phyloP scores from a whole-genome alignment of 2,113 vertebrate species.

The Atractosteus spatula region DNA sequence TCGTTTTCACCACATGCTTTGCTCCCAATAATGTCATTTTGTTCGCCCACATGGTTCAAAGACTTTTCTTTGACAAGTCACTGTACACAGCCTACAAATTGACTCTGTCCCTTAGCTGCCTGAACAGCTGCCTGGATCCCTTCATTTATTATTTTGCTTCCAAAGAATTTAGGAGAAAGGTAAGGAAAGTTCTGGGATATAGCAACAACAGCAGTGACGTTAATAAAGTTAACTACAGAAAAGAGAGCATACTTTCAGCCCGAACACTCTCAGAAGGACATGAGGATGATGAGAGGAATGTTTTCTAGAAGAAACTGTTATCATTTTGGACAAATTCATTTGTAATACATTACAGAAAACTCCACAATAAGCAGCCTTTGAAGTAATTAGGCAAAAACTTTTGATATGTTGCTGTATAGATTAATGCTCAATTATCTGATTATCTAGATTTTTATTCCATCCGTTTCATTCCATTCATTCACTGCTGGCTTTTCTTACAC shows the following conservation, averaged over 20 bases:
- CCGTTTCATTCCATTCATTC: too few relatives aligned
- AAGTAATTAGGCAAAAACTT: too few relatives aligned
- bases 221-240: slow-evolving; percentile 41
- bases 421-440: too few relatives aligned
- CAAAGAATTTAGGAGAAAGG: slow-evolving; percentile 81
- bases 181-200: slow-evolving; percentile 58
- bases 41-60: slow-evolving; percentile 69
- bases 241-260: slow-evolving; percentile 66
- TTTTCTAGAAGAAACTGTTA: too few relatives aligned
- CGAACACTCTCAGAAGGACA: slow-evolving; percentile 43
- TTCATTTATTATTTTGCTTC: slow-evolving; percentile 94
- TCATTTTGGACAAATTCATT: too few relatives aligned
- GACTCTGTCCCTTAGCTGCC: slow-evolving; percentile 80
- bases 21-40: slow-evolving; percentile 86
- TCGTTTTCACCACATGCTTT: slow-evolving; percentile 81
- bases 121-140: slow-evolving; percentile 90
- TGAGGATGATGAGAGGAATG: slow-evolving; percentile 15
- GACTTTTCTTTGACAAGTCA: slow-evolving; percentile 59
- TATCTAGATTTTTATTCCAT: too few relatives aligned
- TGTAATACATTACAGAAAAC: too few relatives aligned
- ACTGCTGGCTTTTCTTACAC: too few relatives aligned
- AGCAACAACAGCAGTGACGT: slow-evolving; percentile 37
- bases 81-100: slow-evolving; percentile 84
- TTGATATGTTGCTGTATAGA: too few relatives aligned
- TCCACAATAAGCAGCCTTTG: too few relatives aligned